Conservation (phyloP, 2,113 vertebrate genomes). For the Clarias magur region DNA sequence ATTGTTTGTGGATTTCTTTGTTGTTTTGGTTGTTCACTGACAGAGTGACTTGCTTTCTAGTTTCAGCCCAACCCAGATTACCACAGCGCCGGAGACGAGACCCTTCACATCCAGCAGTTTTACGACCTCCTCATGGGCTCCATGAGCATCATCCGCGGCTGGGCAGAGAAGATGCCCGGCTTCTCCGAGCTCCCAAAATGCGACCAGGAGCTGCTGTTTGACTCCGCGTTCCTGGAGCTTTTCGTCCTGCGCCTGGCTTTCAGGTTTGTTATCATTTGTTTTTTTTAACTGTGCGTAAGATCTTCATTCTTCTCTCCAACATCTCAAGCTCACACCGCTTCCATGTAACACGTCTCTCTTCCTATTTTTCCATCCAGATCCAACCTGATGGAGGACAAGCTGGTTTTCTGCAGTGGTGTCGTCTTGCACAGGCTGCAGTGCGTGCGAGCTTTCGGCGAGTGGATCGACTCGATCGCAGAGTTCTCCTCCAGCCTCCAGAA, state of each 20-base stretch:
- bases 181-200: constrained; percentile 85
- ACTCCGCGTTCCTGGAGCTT: constrained; percentile 95
- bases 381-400: constrained; percentile 89
- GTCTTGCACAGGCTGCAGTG: constrained; percentile 94
- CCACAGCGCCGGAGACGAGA: constrained; percentile 86
- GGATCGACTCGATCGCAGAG: constrained; percentile 95
- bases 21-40: background rate
- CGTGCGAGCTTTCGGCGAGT: constrained; percentile 95
- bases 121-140: constrained; percentile 93
- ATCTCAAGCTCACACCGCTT: background rate
- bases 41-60: constrained; percentile 70
- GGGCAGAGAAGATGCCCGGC: constrained; percentile 92
- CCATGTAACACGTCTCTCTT: background rate
- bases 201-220: constrained; percentile 95
- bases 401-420: constrained; percentile 95
- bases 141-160: constrained; percentile 94
- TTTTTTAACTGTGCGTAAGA: background rate
- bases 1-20: background rate
- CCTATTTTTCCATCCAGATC: constrained; percentile 75
- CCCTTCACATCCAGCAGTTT: constrained; percentile 92
- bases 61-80: constrained; percentile 88
- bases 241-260: constrained; percentile 92
- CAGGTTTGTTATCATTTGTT: constrained; percentile 73
- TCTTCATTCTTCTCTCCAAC: background rate
- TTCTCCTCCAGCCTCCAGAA: constrained; percentile 93